Conservation (phyloP, 2,888 invertebrate genomes). For the Litoditis marina region DNA sequence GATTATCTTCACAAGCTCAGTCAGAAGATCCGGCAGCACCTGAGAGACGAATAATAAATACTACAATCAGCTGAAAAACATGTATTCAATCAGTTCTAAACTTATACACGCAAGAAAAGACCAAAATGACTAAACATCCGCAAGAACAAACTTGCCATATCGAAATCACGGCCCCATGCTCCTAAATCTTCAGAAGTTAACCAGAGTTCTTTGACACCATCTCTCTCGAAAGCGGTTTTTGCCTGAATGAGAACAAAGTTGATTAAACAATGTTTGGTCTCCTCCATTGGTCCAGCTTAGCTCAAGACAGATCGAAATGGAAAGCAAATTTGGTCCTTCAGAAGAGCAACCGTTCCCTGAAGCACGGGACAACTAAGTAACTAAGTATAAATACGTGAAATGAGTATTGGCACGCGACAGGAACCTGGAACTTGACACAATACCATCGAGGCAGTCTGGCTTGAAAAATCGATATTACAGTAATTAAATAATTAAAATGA, state of each 20-base stretch:
- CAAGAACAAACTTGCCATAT: constrained; percentile 59
- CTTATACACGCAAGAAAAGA: not conserved
- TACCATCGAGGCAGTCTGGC: no score
- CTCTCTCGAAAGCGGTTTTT: constrained; percentile 63
- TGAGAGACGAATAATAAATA: constrained; percentile 7
- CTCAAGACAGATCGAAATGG: no score
- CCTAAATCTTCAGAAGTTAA: constrained; percentile 96
- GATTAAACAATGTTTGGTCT: not conserved
- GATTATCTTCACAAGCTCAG: constrained; percentile 75
- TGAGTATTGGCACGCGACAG: no score
- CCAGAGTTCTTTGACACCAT: constrained; percentile 95
- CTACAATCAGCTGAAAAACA: not conserved
- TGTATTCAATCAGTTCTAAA: no score
- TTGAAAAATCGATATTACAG: no score
- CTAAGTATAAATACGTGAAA: no score
- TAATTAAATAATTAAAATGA: no score
- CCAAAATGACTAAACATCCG: not conserved
- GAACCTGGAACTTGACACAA: no score
- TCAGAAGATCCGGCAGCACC: constrained; percentile 77
- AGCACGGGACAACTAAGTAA: not conserved
- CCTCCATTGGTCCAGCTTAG: no score
- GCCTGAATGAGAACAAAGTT: constrained; percentile 24
- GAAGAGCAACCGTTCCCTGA: not conserved
- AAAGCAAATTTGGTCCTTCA: constrained; percentile 2
- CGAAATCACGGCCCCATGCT: constrained; percentile 92